Percentiles rank a stretch among this genome's conserved stretches.
Conservation (phyloP, 1,140 invertebrate species). For the Leptestheria dahalacensis region DNA sequence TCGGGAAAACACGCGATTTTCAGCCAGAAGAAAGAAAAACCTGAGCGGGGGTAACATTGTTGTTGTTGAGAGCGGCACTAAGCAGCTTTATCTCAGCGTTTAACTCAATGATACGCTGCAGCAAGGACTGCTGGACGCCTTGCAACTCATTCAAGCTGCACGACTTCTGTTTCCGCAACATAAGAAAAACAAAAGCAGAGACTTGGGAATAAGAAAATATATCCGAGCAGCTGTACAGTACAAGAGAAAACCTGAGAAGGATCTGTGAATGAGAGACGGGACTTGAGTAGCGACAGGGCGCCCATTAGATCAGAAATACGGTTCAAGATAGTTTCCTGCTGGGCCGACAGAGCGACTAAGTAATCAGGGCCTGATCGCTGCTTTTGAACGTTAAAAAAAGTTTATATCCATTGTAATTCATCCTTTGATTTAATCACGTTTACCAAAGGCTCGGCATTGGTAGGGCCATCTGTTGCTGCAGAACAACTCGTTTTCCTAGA, state of each 20-base stretch:
- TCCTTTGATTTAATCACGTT: too few species aligned
- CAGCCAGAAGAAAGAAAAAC: too few species aligned
- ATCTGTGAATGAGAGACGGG: neutral
- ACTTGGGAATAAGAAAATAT: neutral
- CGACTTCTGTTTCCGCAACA: neutral
- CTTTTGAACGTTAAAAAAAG: too few species aligned
- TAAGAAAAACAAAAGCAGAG: neutral
- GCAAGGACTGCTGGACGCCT: neutral
- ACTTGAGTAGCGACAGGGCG: constrained; percentile 1
- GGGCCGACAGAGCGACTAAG: constrained; percentile 1
- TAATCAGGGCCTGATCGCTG: too few species aligned
- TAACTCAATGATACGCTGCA: constrained; percentile 5
- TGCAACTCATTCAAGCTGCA: neutral
- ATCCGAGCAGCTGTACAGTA: neutral
- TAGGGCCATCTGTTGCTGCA: neutral
- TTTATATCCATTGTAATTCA: too few species aligned
- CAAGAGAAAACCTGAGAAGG: constrained; percentile 1
- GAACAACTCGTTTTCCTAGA: neutral
- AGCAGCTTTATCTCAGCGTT: constrained; percentile 1
- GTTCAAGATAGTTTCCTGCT: constrained; percentile 1
- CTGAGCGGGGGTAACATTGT: neutral
- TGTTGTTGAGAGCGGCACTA: constrained; percentile 1
- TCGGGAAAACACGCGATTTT: too few species aligned
- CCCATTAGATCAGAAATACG: constrained; percentile 7
- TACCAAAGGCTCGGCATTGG: neutral